Conservation (phyloP, 2,113 vertebrate genomes). For the Burhinus oedicnemus region DNA sequence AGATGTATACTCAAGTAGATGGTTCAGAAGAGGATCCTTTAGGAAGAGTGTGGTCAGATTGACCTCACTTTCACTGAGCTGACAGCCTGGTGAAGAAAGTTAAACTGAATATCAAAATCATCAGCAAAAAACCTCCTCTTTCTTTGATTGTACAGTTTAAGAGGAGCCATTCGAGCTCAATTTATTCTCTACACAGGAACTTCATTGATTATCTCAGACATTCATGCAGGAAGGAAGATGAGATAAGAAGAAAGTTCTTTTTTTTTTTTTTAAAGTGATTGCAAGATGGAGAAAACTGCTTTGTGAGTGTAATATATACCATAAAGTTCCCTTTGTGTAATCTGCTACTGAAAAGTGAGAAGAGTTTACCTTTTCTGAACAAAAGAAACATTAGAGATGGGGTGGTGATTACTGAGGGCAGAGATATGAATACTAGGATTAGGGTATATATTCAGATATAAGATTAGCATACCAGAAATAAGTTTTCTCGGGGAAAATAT, state of each 20-base stretch:
- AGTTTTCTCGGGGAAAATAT: slow-evolving; percentile 13
- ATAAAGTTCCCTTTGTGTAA: slow-evolving; percentile 9
- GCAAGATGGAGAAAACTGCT: slow-evolving; percentile 64
- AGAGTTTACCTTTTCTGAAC: slow-evolving; percentile 38
- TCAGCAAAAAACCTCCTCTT: slow-evolving; percentile 46
- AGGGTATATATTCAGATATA: not conserved
- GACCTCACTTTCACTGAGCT: slow-evolving; percentile 57
- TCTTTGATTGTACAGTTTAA: slow-evolving; percentile 71
- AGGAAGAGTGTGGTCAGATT: slow-evolving; percentile 65
- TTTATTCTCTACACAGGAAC: slow-evolving; percentile 69
- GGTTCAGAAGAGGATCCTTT: slow-evolving; percentile 55
- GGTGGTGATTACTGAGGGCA: slow-evolving; percentile 23
- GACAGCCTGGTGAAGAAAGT: slow-evolving; percentile 49
- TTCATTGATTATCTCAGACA: slow-evolving; percentile 68
- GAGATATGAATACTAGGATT: not conserved
- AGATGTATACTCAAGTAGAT: slow-evolving; percentile 39
- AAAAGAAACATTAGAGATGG: slow-evolving; percentile 32
- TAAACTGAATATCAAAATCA: slow-evolving; percentile 72
- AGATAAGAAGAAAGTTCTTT: slow-evolving; percentile 38
- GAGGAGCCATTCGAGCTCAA: slow-evolving; percentile 61
- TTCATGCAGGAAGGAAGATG: slow-evolving; percentile 72
- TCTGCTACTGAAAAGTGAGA: slow-evolving; percentile 14
- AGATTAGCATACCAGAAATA: slow-evolving; percentile 47
- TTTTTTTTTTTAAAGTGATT: slow-evolving; percentile 66
- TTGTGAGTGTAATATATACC: slow-evolving; percentile 42